A percentile compares a stretch with the other conserved stretches of the same genome.
These are phyloP conservation scores for Montipora efflorescens DNA, from an alignment of 64 coral and sea anemone genomes.

Conservation along the genomic window DNA sequence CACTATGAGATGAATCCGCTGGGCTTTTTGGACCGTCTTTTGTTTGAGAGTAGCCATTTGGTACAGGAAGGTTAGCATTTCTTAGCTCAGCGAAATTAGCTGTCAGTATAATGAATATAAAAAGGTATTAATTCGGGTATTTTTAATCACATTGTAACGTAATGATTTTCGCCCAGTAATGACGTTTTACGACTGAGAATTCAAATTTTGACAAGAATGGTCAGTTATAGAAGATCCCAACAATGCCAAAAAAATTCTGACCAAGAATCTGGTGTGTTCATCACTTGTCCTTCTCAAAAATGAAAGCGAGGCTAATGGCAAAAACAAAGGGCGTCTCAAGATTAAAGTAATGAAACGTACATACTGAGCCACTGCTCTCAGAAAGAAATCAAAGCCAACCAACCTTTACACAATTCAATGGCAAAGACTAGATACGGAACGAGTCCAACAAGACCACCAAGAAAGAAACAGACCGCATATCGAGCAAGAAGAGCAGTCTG, in stretches of 20 bases:
- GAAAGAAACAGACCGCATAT: conserved; percentile 77
- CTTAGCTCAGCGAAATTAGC: conserved; percentile 52
- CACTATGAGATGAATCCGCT: not conserved
- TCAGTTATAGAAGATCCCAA: no score
- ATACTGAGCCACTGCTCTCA: not conserved
- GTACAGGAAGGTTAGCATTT: conserved; percentile 58
- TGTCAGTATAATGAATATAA: not conserved
- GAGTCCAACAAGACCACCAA: conserved; percentile 85
- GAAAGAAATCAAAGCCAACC: conserved; percentile 12
- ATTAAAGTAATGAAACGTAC: no score
- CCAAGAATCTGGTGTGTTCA: not conserved
- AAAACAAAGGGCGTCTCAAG: no score
- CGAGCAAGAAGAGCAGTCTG: conserved; percentile 78
- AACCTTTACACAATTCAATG: conserved; percentile 96
- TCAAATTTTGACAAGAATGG: no score
- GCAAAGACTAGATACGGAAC: conserved; percentile 92
- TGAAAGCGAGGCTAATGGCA: no score
- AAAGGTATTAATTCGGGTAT: no score
- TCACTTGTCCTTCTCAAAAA: no score
- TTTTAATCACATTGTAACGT: no score
- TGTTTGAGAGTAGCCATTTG: conserved; percentile 37
- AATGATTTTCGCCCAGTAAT: no score
- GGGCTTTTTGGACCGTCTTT: conserved; percentile 1
- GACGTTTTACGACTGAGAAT: no score
- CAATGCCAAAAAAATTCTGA: no score